Conservation (phyloP, 2,113 vertebrate species). For the Tetrax tetrax region DNA sequence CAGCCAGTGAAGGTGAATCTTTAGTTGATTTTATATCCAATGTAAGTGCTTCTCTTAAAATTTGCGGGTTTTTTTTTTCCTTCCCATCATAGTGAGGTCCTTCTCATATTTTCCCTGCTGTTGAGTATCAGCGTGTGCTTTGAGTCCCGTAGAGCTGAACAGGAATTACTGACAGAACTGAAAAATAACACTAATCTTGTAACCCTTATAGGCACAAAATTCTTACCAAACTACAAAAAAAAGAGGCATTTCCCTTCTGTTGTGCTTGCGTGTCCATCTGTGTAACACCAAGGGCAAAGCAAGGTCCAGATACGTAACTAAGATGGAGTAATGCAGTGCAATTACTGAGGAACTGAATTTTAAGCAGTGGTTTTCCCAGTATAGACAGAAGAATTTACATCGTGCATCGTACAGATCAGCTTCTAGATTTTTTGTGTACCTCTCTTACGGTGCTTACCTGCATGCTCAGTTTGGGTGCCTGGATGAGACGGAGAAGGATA, state of each 20-base stretch:
- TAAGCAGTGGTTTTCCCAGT: neutral
- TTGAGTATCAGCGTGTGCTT: neutral
- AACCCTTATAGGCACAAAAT: neutral
- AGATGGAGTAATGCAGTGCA: neutral
- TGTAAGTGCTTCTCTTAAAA: neutral
- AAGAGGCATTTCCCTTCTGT: neutral
- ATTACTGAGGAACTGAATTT: neutral
- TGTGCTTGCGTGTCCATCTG: neutral
- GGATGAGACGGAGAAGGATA: neutral
- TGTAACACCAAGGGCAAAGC: neutral
- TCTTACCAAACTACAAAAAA: neutral
- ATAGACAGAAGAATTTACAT: neutral
- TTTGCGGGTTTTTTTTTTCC: neutral
- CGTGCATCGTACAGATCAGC: fast-evolving
- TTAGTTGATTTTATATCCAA: neutral
- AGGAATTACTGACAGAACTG: neutral
- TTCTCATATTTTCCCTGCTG: neutral
- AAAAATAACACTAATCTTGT: neutral
- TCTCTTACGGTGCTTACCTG: neutral
- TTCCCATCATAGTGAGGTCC: neutral
- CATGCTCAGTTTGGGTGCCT: neutral
- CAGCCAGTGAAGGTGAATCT: neutral
- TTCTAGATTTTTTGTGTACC: neutral
- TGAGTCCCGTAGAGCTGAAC: neutral
- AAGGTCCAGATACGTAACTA: neutral